phyloP scores from a whole-genome alignment of 1,140 invertebrate genomes.

The Neotoxoptera formosana region DNA sequence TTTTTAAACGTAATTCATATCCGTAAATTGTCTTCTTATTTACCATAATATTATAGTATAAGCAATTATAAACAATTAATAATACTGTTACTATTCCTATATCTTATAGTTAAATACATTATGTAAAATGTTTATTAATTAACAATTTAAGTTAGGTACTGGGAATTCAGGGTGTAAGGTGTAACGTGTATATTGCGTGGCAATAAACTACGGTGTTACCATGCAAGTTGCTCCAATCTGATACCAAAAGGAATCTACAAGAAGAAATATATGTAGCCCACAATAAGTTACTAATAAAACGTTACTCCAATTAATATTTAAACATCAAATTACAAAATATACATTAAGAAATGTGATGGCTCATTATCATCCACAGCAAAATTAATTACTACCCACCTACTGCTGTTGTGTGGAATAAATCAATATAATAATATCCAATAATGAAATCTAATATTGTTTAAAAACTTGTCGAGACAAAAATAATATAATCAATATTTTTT shows the following conservation, averaged over 20 bases:
- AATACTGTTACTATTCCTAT: not conserved
- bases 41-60: not conserved
- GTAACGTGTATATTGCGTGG: not conserved
- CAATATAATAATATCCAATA: not conserved
- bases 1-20: too few relatives aligned
- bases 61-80: not conserved
- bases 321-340: too few relatives aligned
- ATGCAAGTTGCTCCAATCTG: not conserved
- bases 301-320: too few relatives aligned
- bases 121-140: not conserved
- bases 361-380: not conserved
- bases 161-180: not conserved
- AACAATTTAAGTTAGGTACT: too few relatives aligned
- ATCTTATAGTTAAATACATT: not conserved
- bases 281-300: not conserved
- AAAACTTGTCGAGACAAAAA: too few relatives aligned
- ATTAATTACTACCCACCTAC: not conserved
- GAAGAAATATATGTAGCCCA: not conserved
- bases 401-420: too few relatives aligned
- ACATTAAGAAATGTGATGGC: not conserved
- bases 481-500: too few relatives aligned
- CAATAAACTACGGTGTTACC: not conserved
- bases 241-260: not conserved
- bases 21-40: not conserved
- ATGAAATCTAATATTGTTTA: too few relatives aligned